phyloP scores from a whole-genome alignment of 1,140 invertebrate genomes.

The Lineus longissimus region DNA sequence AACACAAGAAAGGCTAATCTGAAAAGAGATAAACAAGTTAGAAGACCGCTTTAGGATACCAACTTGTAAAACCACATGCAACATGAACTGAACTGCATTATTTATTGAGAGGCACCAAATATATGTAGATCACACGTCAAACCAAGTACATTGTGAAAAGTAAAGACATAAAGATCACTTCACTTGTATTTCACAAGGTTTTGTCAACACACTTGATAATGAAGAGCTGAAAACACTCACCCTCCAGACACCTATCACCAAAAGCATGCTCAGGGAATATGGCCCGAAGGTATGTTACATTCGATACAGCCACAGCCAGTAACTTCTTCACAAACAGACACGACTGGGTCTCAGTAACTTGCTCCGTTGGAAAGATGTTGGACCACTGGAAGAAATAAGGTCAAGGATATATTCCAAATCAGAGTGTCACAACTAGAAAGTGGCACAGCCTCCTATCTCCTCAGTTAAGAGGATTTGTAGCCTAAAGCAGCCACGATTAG shows the following conservation, averaged over 20 bases:
- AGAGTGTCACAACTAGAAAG: neutral
- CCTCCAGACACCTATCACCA: slow-evolving; percentile 51
- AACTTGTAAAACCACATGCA: no score
- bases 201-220: no score
- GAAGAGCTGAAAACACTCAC: slow-evolving; percentile 25
- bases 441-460: neutral
- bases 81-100: no score
- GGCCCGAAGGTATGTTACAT: slow-evolving; percentile 52
- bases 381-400: slow-evolving; percentile 42
- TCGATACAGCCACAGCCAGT: slow-evolving; percentile 54
- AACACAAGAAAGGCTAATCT: no score
- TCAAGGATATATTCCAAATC: neutral
- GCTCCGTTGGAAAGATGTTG: slow-evolving; percentile 50
- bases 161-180: no score
- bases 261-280: slow-evolving; percentile 55
- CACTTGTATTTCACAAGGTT: no score
- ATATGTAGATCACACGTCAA: no score
- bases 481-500: no score
- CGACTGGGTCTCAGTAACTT: slow-evolving; percentile 49
- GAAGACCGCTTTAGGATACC: no score
- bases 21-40: no score
- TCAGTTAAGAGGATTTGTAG: neutral
- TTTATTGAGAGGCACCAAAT: no score
- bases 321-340: slow-evolving; percentile 54
- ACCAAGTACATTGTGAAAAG: no score